phyloP scores from a whole-genome alignment of 2,797 vertebrate species.

The Argya squamiceps region DNA sequence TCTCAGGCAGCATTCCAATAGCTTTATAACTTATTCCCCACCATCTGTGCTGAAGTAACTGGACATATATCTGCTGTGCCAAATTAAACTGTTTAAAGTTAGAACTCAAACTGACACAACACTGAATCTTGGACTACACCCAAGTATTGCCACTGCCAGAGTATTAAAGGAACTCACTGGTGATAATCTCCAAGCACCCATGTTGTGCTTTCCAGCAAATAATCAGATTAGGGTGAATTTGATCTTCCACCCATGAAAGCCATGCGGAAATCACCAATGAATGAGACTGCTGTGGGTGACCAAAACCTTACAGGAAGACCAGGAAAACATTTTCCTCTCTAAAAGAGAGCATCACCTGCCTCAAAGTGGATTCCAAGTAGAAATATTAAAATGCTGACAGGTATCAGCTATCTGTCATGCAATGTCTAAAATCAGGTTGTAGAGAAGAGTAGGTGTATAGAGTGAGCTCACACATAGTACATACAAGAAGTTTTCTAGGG shows the following conservation, averaged over 20 bases:
- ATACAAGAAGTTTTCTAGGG: slow-evolving; percentile 24
- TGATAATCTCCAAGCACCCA: not conserved
- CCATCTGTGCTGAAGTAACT: not conserved
- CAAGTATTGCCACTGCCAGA: not conserved
- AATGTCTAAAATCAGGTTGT: slow-evolving; percentile 30
- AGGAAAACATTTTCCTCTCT: not conserved
- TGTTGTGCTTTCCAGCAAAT: not conserved
- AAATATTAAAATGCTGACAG: not conserved
- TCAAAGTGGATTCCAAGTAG: not conserved
- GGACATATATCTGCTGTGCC: not conserved
- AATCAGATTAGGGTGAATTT: not conserved
- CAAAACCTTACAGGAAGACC: not conserved
- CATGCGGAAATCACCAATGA: not conserved
- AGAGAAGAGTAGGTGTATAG: slow-evolving; percentile 28
- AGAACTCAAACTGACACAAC: not conserved
- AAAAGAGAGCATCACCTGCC: not conserved
- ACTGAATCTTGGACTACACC: not conserved
- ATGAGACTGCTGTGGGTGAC: not conserved
- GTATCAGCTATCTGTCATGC: slow-evolving; percentile 13
- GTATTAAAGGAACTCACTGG: not conserved
- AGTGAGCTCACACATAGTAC: slow-evolving; percentile 7
- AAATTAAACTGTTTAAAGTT: not conserved
- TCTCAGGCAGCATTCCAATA: not conserved
- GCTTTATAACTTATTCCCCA: not conserved
- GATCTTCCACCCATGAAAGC: not conserved